Evolutionary conservation across 2,888 invertebrate species (phyloP), one percentile per base, ranked within the genome.

Genomic region (Lottia scabra): DNA sequence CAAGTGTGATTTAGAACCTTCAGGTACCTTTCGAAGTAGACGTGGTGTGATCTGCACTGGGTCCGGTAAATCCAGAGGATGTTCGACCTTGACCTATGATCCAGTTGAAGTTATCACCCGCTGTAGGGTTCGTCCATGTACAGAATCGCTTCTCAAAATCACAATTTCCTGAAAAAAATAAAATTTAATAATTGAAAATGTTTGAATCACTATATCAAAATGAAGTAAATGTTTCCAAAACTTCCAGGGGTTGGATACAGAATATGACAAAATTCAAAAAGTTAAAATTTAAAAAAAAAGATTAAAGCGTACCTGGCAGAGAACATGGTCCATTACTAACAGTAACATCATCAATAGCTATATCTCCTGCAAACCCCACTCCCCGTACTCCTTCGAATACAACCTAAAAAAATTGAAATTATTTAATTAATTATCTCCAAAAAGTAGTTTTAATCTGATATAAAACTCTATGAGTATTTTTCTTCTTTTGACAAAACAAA

Each of bases 31-130:
- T 68, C 12, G 70, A n/a, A 13, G 79, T 82, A 16, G 77, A 78
- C 26, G 77, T 73, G 0, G 85, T 85, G 75, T 85, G 84, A 72
- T 85, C 85, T 65, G 68, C 73, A 38, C 75, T 77, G 62, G 85
- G 85, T 67, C 83, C 86, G 1, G 85, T 85, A 43, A 67, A 69
- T 23, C 43, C n/a, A n/a, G 79, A 77, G 4, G 68, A 74, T 6
- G 84, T 86, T 16, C 66, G 71, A 1, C 85, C 81, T 46, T 73
- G 68, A 4, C 84, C 83, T 1, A 83, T 78, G 12, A 83, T 66
- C 88, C 88, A 88, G 71, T 87, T 86, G 82, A 86, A 87, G 68
- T 84, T 75, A 76, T 86, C 87, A 0, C 73, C 78, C 23, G 62
- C 69, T 10, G 71, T 71, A 16, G 76, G 77, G 66, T 86, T 86